Conservation (phyloP, 64 coral and sea anemone species). For the Montipora cactus region DNA sequence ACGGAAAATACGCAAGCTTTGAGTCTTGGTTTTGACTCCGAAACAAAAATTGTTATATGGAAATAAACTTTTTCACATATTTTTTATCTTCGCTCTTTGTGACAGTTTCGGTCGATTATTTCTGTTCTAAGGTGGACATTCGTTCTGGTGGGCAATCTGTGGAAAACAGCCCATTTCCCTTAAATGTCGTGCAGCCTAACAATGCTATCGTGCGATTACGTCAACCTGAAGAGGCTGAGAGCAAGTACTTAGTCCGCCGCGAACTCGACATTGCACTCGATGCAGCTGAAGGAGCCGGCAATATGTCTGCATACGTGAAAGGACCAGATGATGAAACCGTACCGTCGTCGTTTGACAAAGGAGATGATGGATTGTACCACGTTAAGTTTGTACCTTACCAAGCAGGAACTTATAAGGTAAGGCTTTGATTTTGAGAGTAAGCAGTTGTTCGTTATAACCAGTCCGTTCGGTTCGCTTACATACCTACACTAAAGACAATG, state of each 20-base stretch:
- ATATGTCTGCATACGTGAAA: constrained; percentile 76
- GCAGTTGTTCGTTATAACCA: background rate
- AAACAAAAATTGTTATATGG: too few species aligned
- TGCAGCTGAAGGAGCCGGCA: constrained; percentile 71
- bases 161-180: constrained; percentile 84
- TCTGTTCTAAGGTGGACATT: constrained; percentile 59
- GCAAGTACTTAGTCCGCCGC: constrained; percentile 76
- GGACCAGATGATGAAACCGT: constrained; percentile 86
- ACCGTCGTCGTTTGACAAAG: constrained; percentile 70
- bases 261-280: constrained; percentile 89
- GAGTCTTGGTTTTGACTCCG: too few species aligned
- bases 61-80: too few species aligned
- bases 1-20: too few species aligned
- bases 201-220: constrained; percentile 73
- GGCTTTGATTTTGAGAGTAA: background rate
- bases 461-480: background rate
- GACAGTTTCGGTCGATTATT: background rate
- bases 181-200: constrained; percentile 74
- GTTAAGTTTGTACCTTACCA: constrained; percentile 89
- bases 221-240: constrained; percentile 43
- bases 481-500: too few species aligned
- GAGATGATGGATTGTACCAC: constrained; percentile 81
- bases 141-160: constrained; percentile 53
- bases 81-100: background rate
- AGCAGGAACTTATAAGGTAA: constrained; percentile 88